Evolutionary conservation across 2,888 invertebrate genomes (phyloP), one percentile per base, ranked within the genome.

Genomic region (Pyralis farinalis): DNA sequence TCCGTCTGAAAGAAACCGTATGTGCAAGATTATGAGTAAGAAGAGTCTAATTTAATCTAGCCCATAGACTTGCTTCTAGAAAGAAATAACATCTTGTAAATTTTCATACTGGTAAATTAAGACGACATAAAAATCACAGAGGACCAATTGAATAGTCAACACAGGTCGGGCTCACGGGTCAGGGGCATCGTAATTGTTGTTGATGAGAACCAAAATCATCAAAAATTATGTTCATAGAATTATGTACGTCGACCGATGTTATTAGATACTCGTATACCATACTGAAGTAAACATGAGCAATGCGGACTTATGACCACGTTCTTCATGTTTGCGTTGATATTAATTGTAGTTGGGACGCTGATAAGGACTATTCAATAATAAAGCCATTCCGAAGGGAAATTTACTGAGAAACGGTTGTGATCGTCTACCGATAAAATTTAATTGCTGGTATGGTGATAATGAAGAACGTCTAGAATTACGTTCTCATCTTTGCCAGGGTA

Each of bases 141-240:
- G 71, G 71, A 76, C 74, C 78, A 84, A 86, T 84, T 85, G 75
- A 71, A 55, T 74, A 74, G 74, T 75, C 77, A 81, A 80, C 77
- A 72, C 72, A 74, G 71, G 73, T 68, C 73, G 75, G 66, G 68
- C 70, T 62, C 69, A 63, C 55, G 64, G 85, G 85, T 84, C 85
- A 84, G 61, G 81, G 81, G 61, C 77, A 62, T 57, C 61, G 65
- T 76, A 78, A 84, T 83, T 82, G 67, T 61, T 71, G 61, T 55
- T 65, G 66, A 58, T 56, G 46, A 58, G 61, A 60, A 60, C 50
- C 60, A 52, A 69, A 68, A 62, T 55, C 43, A 53, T 51, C 53
- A 49, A 65, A 67, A 44, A 30, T 44, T 37, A 34, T 39, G 36
- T 32, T 33, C 33, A 4, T 8, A 16, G 20, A 4, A 38, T 29